Percentiles rank a stretch among this genome's conserved stretches.
Evolutionary conservation across 2,113 vertebrate genomes (phyloP).

Genomic region (Ochotona princeps): DNA sequence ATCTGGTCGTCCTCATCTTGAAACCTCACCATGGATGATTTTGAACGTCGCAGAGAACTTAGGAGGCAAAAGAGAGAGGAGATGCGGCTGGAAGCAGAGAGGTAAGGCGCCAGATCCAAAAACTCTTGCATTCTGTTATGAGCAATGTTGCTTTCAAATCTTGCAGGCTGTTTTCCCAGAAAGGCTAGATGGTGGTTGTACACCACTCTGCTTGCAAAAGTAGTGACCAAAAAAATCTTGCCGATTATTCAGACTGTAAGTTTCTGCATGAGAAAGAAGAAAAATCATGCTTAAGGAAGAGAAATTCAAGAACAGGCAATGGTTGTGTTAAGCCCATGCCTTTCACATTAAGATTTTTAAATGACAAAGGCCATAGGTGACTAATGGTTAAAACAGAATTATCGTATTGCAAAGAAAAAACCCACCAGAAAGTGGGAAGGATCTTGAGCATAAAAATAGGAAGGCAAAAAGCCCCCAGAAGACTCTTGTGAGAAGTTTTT

Average conservation of each 20-base stretch:
- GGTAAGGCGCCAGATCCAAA: constrained; percentile 85
- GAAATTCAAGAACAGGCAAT: neutral
- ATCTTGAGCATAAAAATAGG: neutral
- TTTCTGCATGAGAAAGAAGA: neutral
- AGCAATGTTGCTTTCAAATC: neutral
- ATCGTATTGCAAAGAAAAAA: constrained; percentile 20
- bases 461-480: neutral
- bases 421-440: neutral
- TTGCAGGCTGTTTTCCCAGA: neutral
- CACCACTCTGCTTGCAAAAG: neutral
- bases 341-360: neutral
- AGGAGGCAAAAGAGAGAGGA: constrained; percentile 99
- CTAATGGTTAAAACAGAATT: constrained; percentile 23
- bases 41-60: constrained; percentile 97
- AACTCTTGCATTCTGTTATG: neutral
- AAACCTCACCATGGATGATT: constrained; percentile 93
- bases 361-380: neutral
- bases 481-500: neutral
- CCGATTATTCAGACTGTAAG: neutral
- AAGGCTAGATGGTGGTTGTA: neutral
- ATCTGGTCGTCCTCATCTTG: constrained; percentile 65
- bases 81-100: constrained; percentile 97
- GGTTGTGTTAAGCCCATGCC: neutral
- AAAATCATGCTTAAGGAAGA: neutral
- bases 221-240: neutral